Conservation (phyloP, 2,888 invertebrate species). For the Sinelater perroti region DNA sequence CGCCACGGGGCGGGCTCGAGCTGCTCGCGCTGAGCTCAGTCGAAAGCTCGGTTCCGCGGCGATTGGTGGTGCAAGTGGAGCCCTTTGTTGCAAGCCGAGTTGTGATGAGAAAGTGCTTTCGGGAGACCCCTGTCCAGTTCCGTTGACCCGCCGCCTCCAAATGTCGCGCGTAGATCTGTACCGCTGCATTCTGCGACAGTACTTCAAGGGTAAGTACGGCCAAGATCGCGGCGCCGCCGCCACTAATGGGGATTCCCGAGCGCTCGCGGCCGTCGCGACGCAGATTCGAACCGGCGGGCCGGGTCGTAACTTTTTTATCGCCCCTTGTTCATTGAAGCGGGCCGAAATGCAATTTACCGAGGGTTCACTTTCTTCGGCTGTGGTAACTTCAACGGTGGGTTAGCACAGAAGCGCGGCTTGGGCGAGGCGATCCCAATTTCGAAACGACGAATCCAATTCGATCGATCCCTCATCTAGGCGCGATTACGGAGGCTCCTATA, state of each 20-base stretch:
- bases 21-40: constrained; percentile 24
- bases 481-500: too few relatives aligned
- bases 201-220: constrained; percentile 43
- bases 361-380: too few relatives aligned
- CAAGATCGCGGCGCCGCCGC: too few relatives aligned
- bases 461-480: too few relatives aligned
- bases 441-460: too few relatives aligned
- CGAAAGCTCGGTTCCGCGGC: constrained; percentile 13
- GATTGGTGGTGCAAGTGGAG: constrained; percentile 22
- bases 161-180: constrained; percentile 41
- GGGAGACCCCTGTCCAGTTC: background rate
- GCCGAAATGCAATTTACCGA: too few relatives aligned
- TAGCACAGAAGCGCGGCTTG: too few relatives aligned
- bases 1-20: constrained; percentile 23
- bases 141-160: constrained; percentile 20
- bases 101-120: constrained; percentile 11
- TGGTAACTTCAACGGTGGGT: too few relatives aligned
- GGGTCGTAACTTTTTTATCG: background rate
- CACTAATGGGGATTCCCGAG: constrained; percentile 35
- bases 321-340: too few relatives aligned
- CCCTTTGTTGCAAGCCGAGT: background rate
- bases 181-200: constrained; percentile 39
- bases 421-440: too few relatives aligned
- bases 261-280: too few relatives aligned
- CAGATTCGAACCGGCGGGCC: background rate